phyloP scores from a whole-genome alignment of 2,888 invertebrate species.

The Patella caerulea region DNA sequence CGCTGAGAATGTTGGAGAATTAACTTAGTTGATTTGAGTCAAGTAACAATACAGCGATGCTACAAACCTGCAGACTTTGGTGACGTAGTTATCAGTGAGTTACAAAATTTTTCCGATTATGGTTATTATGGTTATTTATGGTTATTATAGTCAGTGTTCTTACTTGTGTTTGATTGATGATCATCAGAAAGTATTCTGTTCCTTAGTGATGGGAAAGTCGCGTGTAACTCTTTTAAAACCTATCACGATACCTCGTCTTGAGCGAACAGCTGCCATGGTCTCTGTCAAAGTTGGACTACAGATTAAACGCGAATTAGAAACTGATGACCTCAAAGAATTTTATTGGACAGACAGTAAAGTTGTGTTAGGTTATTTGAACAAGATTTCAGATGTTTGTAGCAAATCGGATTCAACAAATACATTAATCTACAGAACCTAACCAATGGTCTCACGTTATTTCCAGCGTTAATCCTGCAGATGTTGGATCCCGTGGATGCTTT shows the following conservation, averaged over 20 bases:
- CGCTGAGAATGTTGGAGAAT: not conserved
- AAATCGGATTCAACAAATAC: not conserved
- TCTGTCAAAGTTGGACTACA: not conserved
- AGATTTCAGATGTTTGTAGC: constrained; percentile 8
- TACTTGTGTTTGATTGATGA: constrained; percentile 8
- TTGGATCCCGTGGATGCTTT: too few species aligned
- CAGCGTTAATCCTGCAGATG: too few species aligned
- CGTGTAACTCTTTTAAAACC: constrained; percentile 15
- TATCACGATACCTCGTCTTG: constrained; percentile 17
- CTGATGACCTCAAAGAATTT: not conserved
- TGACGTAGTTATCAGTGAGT: not conserved
- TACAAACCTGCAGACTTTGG: constrained; percentile 9
- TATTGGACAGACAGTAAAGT: constrained; percentile 15
- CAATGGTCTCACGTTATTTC: too few species aligned
- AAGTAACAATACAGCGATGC: not conserved
- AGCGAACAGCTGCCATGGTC: not conserved
- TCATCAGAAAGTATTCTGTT: constrained; percentile 13
- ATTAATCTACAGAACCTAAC: too few species aligned
- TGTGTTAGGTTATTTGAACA: not conserved
- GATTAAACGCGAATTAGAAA: not conserved
- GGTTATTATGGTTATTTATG: not conserved
- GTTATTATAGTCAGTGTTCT: constrained; percentile 1
- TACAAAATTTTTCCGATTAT: constrained; percentile 20
- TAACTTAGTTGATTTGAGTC: not conserved
- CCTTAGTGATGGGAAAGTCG: constrained; percentile 21